Evolutionary conservation across 2,113 vertebrate genomes (phyloP), one percentile per base, ranked within the genome.

Genomic region (Oreochromis aureus): DNA sequence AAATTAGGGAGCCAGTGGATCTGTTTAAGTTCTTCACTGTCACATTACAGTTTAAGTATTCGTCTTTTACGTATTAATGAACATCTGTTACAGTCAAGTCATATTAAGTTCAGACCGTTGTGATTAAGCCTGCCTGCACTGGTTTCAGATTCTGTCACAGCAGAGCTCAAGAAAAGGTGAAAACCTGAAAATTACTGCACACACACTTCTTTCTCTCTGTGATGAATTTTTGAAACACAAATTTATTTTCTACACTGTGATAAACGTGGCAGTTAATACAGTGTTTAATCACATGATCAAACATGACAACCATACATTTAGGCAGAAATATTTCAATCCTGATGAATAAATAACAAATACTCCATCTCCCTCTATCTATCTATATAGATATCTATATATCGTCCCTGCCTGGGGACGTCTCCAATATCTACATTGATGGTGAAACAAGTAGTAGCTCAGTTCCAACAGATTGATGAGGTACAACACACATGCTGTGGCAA

Each of bases 331-430:
- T 59, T 59, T 59, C 7, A 16, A 30, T 59, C 56, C 24, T 30
- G 56, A 59, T 59, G 56, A 59, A 59, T 59, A 59, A 59, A 59
- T 32, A 59, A 59, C 56, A 59, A 59, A 30, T 2, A 30, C 27
- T 59, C 51, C 19, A 10, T n/a, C 51, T 10, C 56, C 13, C 0
- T 6, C 56, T 59, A 30, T 16, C 56, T 0, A 5, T 6, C 56
- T 59, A 30, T 30, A 30, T 30, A 30, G 30, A 30, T 30, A 30
- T 30, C 30, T 30, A 59, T 59, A 30, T 0, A 59, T 59, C 13
- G 7, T 16, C 13, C 24, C 24, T 59, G 56, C 5, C 58, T 6
- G 16, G 58, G 24, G 16, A 30, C 27, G 3, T 44, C 41, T 44
- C 11, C 41, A 44, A 44, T 5, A 44, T 12, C 11, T 11, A 39